Percentiles rank a stretch among this genome's conserved stretches.
phyloP scores from a whole-genome alignment of 1,140 invertebrate genomes.

The Tribolium madens region DNA sequence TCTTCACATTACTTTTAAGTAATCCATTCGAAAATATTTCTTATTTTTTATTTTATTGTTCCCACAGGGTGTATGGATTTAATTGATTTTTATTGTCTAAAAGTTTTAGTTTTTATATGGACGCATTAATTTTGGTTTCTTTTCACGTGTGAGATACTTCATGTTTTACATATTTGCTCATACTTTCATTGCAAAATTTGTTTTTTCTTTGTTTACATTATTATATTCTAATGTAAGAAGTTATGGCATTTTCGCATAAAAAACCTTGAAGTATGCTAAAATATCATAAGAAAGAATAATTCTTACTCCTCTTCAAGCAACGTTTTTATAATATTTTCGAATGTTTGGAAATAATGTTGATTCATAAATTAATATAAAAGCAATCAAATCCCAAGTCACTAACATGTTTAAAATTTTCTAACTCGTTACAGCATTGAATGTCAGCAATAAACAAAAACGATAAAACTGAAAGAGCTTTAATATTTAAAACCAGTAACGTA shows the following conservation, averaged over 20 bases:
- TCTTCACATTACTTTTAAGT: slow-evolving; percentile 46
- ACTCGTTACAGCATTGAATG: slow-evolving; percentile 44
- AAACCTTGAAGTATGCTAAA: neutral
- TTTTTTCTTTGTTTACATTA: too few species aligned
- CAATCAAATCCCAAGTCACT: slow-evolving; percentile 23
- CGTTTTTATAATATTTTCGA: slow-evolving; percentile 30
- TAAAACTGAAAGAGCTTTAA: slow-evolving; percentile 15
- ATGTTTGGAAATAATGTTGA: slow-evolving; percentile 15
- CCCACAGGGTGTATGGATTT: neutral
- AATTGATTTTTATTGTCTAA: neutral
- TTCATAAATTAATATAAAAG: slow-evolving; percentile 27
- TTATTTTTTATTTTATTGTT: neutral
- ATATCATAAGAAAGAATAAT: neutral
- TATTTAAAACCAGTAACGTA: slow-evolving; percentile 41
- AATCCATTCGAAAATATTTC: slow-evolving; percentile 51
- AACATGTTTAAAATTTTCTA: slow-evolving; percentile 40
- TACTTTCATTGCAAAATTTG: too few species aligned
- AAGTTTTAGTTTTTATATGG: too few species aligned
- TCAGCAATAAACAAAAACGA: slow-evolving; percentile 38
- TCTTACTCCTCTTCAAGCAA: too few species aligned
- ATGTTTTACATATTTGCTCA: too few species aligned
- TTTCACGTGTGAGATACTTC: too few species aligned
- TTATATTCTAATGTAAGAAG: too few species aligned
- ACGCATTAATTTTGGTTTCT: too few species aligned
- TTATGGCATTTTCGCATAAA: too few species aligned